phyloP scores from a whole-genome alignment of 1,140 invertebrate genomes.

The Apis cerana region DNA sequence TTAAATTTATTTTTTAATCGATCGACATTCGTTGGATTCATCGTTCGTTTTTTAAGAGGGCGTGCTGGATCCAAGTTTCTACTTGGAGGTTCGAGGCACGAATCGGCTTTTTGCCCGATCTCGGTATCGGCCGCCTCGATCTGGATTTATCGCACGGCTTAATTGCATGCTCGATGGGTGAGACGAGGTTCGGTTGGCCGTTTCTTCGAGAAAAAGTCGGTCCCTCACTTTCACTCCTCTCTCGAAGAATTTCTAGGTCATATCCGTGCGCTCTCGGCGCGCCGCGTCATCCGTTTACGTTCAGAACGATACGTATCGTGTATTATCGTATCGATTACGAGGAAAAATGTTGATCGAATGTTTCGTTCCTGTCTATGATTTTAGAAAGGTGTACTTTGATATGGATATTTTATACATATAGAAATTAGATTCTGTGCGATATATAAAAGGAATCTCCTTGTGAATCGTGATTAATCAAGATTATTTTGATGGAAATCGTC shows the following conservation, averaged over 20 bases:
- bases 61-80: not conserved
- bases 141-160: constrained; percentile 64
- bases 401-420: too few species aligned
- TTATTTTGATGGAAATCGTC: too few species aligned
- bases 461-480: too few species aligned
- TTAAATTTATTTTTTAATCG: constrained; percentile 12
- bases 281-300: constrained; percentile 40
- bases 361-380: too few species aligned
- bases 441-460: too few species aligned
- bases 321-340: constrained; percentile 1
- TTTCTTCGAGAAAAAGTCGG: constrained; percentile 29
- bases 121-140: constrained; percentile 60
- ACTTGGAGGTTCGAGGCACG: constrained; percentile 45
- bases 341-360: not conserved
- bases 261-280: constrained; percentile 18
- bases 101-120: constrained; percentile 53
- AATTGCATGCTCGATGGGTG: constrained; percentile 58
- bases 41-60: not conserved
- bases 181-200: not conserved
- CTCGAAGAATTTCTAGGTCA: constrained; percentile 62
- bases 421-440: too few species aligned
- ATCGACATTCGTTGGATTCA: constrained; percentile 8
- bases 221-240: constrained; percentile 52
- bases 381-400: too few species aligned
- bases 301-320: not conserved